Percentiles rank a stretch among this genome's conserved stretches.
These are phyloP conservation scores for Halesus radiatus DNA, from an alignment of 1,140 invertebrate genomes.

Conservation along the genomic window DNA sequence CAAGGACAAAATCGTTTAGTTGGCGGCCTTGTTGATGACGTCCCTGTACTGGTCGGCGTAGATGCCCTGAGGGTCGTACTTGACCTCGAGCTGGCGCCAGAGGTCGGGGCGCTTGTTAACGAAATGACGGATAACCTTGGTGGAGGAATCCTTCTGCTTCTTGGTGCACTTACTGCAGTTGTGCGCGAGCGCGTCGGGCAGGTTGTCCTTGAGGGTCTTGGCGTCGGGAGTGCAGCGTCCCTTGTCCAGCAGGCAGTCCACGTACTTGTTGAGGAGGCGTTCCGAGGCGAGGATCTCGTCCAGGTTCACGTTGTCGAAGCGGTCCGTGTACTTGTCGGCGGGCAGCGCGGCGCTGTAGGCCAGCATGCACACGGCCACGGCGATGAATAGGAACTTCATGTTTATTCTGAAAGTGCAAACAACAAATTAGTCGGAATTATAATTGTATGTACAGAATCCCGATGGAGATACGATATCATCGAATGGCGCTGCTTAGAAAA, in stretches of 20 bases:
- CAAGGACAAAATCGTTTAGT: neutral
- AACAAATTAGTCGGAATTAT: too few species aligned
- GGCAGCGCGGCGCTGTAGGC: conserved; percentile 63
- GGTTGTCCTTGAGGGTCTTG: conserved; percentile 77
- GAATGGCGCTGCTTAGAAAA: too few species aligned
- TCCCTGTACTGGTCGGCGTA: conserved; percentile 74
- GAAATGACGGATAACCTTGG: conserved; percentile 73
- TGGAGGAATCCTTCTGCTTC: conserved; percentile 72
- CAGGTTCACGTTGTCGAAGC: conserved; percentile 81
- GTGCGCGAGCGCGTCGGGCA: conserved; percentile 77
- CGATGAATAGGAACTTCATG: conserved; percentile 62
- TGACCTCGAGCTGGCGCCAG: conserved; percentile 73
- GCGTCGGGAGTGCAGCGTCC: conserved; percentile 81
- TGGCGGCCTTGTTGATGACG: conserved; percentile 47
- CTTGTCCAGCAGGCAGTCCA: conserved; percentile 79
- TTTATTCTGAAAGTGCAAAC: conserved; percentile 35
- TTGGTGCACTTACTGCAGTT: conserved; percentile 77
- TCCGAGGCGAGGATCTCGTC: conserved; percentile 80
- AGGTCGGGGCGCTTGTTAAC: conserved; percentile 73
- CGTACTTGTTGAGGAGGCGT: conserved; percentile 78
- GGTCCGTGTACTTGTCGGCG: conserved; percentile 76
- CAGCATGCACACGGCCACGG: conserved; percentile 60
- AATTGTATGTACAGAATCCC: too few species aligned
- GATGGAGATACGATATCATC: too few species aligned
- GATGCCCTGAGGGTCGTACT: conserved; percentile 76